Conservation (phyloP, 2,888 invertebrate genomes). For the Aphelenchoides bicaudatus region DNA sequence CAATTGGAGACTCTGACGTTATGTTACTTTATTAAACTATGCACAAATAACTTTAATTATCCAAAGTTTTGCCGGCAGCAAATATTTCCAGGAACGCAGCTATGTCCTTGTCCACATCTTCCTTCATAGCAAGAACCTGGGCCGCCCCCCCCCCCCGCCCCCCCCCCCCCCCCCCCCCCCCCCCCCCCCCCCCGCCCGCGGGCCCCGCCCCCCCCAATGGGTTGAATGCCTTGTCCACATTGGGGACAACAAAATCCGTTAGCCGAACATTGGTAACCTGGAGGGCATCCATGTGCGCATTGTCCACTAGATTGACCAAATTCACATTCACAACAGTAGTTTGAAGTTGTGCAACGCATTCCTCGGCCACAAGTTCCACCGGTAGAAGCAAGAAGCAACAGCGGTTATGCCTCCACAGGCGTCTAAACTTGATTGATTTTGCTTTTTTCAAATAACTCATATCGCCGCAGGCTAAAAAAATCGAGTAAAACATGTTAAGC, state of each 20-base stretch:
- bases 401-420: conserved; percentile 50
- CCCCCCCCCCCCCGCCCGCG: no score
- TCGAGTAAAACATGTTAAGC: no score
- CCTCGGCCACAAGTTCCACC: conserved; percentile 30
- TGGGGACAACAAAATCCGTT: conserved; percentile 48
- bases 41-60: no score
- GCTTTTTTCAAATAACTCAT: conserved; percentile 13
- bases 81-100: conserved; percentile 48
- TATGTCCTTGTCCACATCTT: conserved; percentile 42
- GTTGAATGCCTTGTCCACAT: conserved; percentile 39
- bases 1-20: no score
- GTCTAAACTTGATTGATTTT: conserved; percentile 28
- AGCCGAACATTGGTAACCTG: conserved; percentile 39
- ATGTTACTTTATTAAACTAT: no score
- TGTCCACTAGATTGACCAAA: conserved; percentile 44
- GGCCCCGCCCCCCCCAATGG: no score
- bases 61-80: no score
- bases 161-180: no score
- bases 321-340: conserved; percentile 52
- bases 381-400: conserved; percentile 37
- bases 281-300: conserved; percentile 40
- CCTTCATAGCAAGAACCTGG: conserved; percentile 48
- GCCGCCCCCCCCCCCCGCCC: no score
- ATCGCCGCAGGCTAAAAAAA: not conserved
- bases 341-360: conserved; percentile 46